phyloP scores from a whole-genome alignment of 2,888 invertebrate species.

The Torymus texanus region DNA sequence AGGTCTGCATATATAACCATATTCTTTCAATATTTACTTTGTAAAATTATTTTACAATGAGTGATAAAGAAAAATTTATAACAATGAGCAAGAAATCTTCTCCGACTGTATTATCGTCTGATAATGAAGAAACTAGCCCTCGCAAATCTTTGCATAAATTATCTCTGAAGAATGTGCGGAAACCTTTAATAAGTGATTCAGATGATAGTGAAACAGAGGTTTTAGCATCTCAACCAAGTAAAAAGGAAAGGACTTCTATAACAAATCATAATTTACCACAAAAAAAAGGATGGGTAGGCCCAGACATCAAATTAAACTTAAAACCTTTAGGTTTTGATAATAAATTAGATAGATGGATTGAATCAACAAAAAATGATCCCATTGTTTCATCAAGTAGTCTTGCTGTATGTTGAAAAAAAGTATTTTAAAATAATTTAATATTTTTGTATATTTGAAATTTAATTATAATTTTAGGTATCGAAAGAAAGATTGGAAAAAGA shows the following conservation, averaged over 20 bases:
- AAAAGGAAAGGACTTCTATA: background rate
- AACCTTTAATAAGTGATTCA: constrained; percentile 25
- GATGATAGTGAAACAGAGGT: constrained; percentile 14
- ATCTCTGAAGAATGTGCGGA: background rate
- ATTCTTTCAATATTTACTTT: too few species aligned
- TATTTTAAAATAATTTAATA: background rate
- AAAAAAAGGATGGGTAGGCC: constrained; percentile 61
- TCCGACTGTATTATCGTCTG: too few species aligned
- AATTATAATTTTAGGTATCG: constrained; percentile 59
- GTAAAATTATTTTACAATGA: too few species aligned
- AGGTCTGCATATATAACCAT: too few species aligned
- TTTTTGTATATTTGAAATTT: background rate
- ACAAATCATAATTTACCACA: background rate
- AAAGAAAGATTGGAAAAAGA: constrained; percentile 63
- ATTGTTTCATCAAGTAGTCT: constrained; percentile 37
- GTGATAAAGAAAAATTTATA: too few species aligned
- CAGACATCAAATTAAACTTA: constrained; percentile 64
- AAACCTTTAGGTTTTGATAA: constrained; percentile 64
- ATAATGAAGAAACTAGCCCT: background rate
- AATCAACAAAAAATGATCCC: constrained; percentile 60
- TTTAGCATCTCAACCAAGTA: too few species aligned
- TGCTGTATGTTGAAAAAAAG: constrained; percentile 17
- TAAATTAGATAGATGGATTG: constrained; percentile 40
- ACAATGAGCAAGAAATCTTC: too few species aligned
- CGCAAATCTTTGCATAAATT: constrained; percentile 12